Base-by-base conservation (phyloP, 2,113 vertebrate genomes). In the Circaetus gallicus region DNA sequence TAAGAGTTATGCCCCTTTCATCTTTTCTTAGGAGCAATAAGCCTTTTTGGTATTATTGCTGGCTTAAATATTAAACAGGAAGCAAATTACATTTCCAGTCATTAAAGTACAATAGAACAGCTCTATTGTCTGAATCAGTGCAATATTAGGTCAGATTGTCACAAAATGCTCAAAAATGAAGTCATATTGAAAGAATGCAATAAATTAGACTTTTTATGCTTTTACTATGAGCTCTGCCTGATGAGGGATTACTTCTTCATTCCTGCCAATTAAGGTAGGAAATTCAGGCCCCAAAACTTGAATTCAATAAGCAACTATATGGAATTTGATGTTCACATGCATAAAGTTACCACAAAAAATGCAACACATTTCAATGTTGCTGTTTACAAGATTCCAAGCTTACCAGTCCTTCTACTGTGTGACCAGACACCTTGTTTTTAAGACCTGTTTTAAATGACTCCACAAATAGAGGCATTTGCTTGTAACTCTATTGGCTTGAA, bases 21-120 rank as follows among this genome's bases (percentile, higher is more conserved):
- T 97, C 86, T 96, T 89, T 95, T 95, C 95, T 89, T 91, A 94
- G 93, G 91, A 96, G 94, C 59, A 96, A 83, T 77, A 98, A 97
- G 76, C 84, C 55, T 92, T 98, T 97, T 93, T 95, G 93, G 36
- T 92, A 94, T 93, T 96, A 93, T 87, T 86, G 73, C 77, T 96
- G 92, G 67, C 88, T 97, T 96, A 98, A 97, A 95, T 97, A 98
- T 98, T 89, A 96, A 97, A 93, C 88, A 97, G 95, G 93, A 96
- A 97, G 96, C 96, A 98, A 98, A 97, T 97, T 97, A 94, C 73
- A 94, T 90, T 92, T 96, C 85, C 80, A 78, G 81, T 94, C 82
- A 97, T 96, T 97, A 96, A 98, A 97, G 86, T 92, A 95, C 81
- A 96, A 96, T 93, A 95, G 82, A 97, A 91, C 94, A 96, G 96